Evolutionary conservation across 2,113 vertebrate genomes (phyloP).

Genomic region (Tupaia chinensis): DNA sequence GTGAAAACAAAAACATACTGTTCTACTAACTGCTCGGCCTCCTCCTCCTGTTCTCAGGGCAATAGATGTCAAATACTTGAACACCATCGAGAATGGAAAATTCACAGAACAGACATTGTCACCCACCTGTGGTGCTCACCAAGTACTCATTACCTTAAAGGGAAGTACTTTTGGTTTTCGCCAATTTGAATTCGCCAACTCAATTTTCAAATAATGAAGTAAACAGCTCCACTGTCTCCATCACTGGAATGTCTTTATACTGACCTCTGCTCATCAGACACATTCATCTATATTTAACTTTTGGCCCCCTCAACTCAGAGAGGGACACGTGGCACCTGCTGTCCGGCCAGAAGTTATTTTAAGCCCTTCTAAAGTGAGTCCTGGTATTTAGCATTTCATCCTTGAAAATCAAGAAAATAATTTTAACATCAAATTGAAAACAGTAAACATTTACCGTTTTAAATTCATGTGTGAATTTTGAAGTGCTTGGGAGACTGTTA

Average conservation of each 20-base stretch:
- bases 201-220: background rate
- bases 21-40: background rate
- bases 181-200: background rate
- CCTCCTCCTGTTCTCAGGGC: background rate
- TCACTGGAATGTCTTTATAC: conserved; percentile 41
- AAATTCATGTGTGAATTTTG: conserved; percentile 30
- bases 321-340: conserved; percentile 94
- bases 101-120: fast-evolving
- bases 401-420: conserved; percentile 48
- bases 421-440: conserved; percentile 57
- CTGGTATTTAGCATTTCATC: conserved; percentile 87
- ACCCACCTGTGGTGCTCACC: background rate
- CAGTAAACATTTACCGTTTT: conserved; percentile 51
- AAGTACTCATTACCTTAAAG: background rate
- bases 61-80: background rate
- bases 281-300: conserved; percentile 89
- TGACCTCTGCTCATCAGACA: conserved; percentile 64
- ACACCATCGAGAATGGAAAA: background rate
- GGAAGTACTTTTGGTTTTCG: background rate
- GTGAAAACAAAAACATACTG: conserved; percentile 15
- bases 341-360: conserved; percentile 92
- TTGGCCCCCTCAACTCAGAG: conserved; percentile 81
- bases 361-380: conserved; percentile 91
- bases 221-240: conserved; percentile 38
- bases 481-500: background rate